Base-by-base conservation (phyloP, 2,113 vertebrate species). In the Megaceryle maxima region DNA sequence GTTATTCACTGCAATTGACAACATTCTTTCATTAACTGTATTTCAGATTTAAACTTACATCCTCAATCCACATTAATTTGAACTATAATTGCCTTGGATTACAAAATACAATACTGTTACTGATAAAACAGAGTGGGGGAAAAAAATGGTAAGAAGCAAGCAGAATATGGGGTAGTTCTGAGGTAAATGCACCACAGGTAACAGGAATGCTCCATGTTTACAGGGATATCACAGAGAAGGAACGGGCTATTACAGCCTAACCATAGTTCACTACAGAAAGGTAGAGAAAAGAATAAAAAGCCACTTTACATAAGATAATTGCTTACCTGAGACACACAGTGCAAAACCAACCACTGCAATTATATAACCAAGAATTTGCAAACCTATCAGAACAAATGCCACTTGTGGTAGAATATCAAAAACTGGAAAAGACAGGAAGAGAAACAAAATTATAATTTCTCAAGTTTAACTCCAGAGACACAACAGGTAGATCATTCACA, bases 271-370 rank as follows among this genome's bases (percentile, higher is more conserved):
- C 63, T 29, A 35, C 24, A 80, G 10, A 19, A 91, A 44, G 29
- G 8, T 9, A 31, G 0, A 78, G 62, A 28, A 9, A 24, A 87
- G 51, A 53, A 19, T 29, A 51, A 92, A 82, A 87, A 87, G 60
- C 29, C 10, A 56, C 17, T 62, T 24, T 20, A 55, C 3, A 83
- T 59, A 41, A 56, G 16, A 41, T 4, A 8, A 63, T 50, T 69
- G n/a, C 97, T 97, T 96, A 98, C 98, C 98, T 95, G 95, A 46
- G 60, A 98, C 67, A 90, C 95, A 98, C 35, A 98, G 87, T 82
- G 93, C 96, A 80, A 98, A 93, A 89, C 98, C 98, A 83, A 96
- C 95, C 66, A 98, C 43, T 15, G 97, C 96, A 63, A 98, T 95
- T 64, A 98, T 20, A 66, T 97, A 98, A 55, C 97, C 98, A 87